These are phyloP conservation scores for Orchesella flavescens DNA, from an alignment of 2,888 invertebrate genomes.

Conservation along the genomic window DNA sequence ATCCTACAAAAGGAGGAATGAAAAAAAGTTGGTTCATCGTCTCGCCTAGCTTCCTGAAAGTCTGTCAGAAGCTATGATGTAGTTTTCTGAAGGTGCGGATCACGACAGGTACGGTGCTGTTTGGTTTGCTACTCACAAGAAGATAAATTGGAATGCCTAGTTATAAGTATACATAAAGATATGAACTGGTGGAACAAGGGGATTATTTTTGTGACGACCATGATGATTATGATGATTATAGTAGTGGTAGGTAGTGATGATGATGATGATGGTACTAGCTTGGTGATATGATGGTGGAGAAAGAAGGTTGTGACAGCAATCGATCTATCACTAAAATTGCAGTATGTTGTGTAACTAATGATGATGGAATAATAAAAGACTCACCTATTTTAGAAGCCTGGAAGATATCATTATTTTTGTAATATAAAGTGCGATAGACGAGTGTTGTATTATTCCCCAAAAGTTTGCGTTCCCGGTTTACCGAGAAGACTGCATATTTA, in stretches of 20 bases:
- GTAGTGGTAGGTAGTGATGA: constrained; percentile 10
- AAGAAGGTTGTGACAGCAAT: constrained; percentile 50
- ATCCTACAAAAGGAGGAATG: constrained; percentile 41
- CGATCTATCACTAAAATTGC: constrained; percentile 55
- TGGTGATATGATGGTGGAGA: not conserved
- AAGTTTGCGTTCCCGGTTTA: constrained; percentile 89
- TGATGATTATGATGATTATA: constrained; percentile 17
- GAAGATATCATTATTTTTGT: constrained; percentile 91
- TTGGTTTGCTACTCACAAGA: constrained; percentile 2
- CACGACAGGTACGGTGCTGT: not conserved
- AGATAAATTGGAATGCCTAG: constrained; percentile 52
- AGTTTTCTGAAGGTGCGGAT: not conserved
- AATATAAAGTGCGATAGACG: constrained; percentile 94
- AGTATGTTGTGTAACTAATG: constrained; percentile 52
- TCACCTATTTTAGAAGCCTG: constrained; percentile 92
- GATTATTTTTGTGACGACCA: constrained; percentile 23
- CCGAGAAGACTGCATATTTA: constrained; percentile 94
- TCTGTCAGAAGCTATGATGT: not conserved
- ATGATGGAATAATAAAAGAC: constrained; percentile 68
- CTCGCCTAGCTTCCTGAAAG: constrained; percentile 16
- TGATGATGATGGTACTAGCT: constrained; percentile 9
- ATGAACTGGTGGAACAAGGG: constrained; percentile 1
- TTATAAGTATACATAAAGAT: constrained; percentile 15
- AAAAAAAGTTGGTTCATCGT: constrained; percentile 45
- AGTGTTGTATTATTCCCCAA: constrained; percentile 90